These are phyloP conservation scores for Nomada goodeniana DNA, from an alignment of 2,888 invertebrate genomes.

Conservation along the genomic window DNA sequence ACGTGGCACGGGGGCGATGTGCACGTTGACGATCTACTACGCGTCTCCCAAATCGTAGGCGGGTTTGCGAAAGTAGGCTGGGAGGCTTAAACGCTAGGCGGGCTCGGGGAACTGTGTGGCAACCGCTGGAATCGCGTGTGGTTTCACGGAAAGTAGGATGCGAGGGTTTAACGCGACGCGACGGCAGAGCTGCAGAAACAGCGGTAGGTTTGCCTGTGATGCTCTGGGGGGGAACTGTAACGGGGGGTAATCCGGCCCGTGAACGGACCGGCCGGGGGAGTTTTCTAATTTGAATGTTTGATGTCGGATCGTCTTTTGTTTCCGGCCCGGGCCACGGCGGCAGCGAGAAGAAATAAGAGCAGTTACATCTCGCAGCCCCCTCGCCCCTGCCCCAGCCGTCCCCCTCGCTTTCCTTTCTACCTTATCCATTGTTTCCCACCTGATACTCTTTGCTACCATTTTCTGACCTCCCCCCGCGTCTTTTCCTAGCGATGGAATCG, in stretches of 20 bases:
- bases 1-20: not conserved
- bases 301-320: conserved; percentile 77
- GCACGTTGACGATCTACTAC: conserved; percentile 16
- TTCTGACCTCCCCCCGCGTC: conserved; percentile 68
- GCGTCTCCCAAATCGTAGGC: conserved; percentile 31
- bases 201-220: not conserved
- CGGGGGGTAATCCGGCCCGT: conserved; percentile 56
- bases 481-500: conserved; percentile 39
- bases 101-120: conserved; percentile 22
- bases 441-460: conserved; percentile 72
- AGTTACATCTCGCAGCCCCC: conserved; percentile 66
- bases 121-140: conserved; percentile 55
- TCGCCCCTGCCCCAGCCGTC: conserved; percentile 3
- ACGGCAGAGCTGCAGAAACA: not conserved
- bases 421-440: conserved; percentile 75
- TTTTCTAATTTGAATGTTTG: conserved; percentile 79
- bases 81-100: conserved; percentile 41
- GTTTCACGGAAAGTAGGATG: conserved; percentile 41
- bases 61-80: conserved; percentile 49
- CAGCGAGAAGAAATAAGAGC: conserved; percentile 72
- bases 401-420: conserved; percentile 67
- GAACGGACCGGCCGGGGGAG: conserved; percentile 62
- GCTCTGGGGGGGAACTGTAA: conserved; percentile 19
- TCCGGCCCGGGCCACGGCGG: conserved; percentile 66
- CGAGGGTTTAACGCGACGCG: conserved; percentile 37